These are phyloP conservation scores for Fukomys damarensis DNA, from an alignment of 2,113 vertebrate species.

Conservation along the genomic window DNA sequence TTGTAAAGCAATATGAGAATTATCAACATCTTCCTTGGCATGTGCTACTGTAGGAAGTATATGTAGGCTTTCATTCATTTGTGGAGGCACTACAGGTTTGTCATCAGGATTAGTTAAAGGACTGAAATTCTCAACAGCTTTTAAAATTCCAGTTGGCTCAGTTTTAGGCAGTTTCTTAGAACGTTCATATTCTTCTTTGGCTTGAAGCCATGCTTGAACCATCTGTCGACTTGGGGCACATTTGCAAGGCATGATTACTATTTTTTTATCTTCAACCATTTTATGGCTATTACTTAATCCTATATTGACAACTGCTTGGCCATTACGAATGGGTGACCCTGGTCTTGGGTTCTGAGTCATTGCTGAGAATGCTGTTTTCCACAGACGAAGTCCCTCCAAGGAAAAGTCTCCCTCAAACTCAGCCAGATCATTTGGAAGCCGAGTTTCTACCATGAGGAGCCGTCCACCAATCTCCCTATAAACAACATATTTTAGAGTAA, in stretches of 20 bases:
- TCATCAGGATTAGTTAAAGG: conserved; percentile 79
- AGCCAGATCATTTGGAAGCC: conserved; percentile 91
- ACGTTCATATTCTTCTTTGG: conserved; percentile 94
- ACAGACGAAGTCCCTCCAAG: conserved; percentile 94
- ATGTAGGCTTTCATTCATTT: conserved; percentile 76
- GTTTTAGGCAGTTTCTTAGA: conserved; percentile 88
- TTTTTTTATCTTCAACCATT: conserved; percentile 91
- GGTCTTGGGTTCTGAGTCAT: conserved; percentile 92
- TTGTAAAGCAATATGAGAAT: conserved; percentile 80
- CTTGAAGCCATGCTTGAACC: conserved; percentile 96
- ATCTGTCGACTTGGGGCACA: conserved; percentile 93
- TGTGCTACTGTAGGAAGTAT: conserved; percentile 79
- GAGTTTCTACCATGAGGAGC: conserved; percentile 92
- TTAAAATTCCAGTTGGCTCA: conserved; percentile 79
- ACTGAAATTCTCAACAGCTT: conserved; percentile 76
- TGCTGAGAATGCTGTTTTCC: conserved; percentile 97
- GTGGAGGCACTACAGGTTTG: conserved; percentile 83
- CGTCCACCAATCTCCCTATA: conserved; percentile 95
- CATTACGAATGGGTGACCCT: conserved; percentile 85
- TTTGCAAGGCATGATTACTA: conserved; percentile 96
- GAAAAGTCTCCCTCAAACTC: conserved; percentile 97
- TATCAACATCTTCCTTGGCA: conserved; percentile 82
- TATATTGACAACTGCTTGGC: conserved; percentile 80
- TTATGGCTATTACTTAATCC: conserved; percentile 83
- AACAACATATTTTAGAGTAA: conserved; percentile 79